phyloP scores from a whole-genome alignment of 2,113 vertebrate genomes.

The Entomyzon cyanotis region DNA sequence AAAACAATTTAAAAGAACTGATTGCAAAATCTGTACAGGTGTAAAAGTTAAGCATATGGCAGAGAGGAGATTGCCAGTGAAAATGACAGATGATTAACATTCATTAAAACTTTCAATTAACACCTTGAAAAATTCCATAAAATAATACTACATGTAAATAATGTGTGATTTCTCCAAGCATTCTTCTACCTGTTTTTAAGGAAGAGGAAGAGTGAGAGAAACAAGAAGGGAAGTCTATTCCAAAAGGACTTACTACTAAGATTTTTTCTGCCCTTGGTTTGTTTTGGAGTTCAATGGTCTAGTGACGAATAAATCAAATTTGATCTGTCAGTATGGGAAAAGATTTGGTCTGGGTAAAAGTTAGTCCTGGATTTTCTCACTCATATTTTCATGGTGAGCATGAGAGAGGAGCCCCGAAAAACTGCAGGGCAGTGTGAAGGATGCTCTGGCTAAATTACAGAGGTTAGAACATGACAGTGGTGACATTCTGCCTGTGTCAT shows the following conservation, averaged over 20 bases:
- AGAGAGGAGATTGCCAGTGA: slow-evolving; percentile 66
- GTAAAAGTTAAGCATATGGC: slow-evolving; percentile 78
- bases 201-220: not conserved
- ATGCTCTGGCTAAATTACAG: not conserved
- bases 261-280: slow-evolving; percentile 26
- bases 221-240: not conserved
- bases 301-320: slow-evolving; percentile 32
- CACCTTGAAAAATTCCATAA: slow-evolving; percentile 73
- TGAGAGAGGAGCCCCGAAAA: not conserved
- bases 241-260: not conserved
- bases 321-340: slow-evolving; percentile 28
- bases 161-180: slow-evolving; percentile 64
- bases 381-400: not conserved
- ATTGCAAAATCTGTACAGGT: slow-evolving; percentile 71
- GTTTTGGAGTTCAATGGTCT: slow-evolving; percentile 3
- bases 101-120: slow-evolving; percentile 82
- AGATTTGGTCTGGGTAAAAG: slow-evolving; percentile 20
- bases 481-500: not conserved
- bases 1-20: slow-evolving; percentile 72
- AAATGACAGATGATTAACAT: slow-evolving; percentile 79
- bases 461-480: not conserved
- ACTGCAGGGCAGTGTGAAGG: not conserved
- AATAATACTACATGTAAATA: slow-evolving; percentile 72
- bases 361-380: slow-evolving; percentile 12
- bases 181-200: slow-evolving; percentile 50